These are phyloP conservation scores for Urosaurus nigricauda DNA, from an alignment of 2,797 vertebrate species.

Conservation along the genomic window DNA sequence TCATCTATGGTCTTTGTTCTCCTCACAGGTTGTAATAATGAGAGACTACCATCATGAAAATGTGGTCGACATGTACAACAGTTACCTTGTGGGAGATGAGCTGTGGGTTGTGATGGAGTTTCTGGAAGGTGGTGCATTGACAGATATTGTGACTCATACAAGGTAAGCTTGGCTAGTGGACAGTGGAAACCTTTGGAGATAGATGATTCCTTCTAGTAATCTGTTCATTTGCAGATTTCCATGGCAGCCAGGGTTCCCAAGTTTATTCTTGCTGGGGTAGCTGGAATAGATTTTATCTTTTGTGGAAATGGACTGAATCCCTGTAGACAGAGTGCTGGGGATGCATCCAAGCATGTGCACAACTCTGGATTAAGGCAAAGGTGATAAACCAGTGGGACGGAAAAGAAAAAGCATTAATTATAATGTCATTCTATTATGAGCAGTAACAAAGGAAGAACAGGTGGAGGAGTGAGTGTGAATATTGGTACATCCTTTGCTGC, in stretches of 20 bases:
- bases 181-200: background rate
- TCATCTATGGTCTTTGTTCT: background rate
- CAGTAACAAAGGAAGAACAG: background rate
- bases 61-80: constrained; percentile 93
- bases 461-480: background rate
- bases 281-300: background rate
- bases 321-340: background rate
- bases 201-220: background rate
- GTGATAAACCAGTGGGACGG: background rate
- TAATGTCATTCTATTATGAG: background rate
- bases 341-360: background rate
- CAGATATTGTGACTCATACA: constrained; percentile 90
- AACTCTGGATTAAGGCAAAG: background rate
- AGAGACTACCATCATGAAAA: constrained; percentile 92
- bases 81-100: constrained; percentile 89
- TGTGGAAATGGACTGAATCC: background rate
- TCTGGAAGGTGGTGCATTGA: constrained; percentile 90
- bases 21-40: constrained; percentile 89
- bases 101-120: constrained; percentile 94
- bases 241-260: background rate
- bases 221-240: background rate
- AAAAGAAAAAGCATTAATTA: background rate
- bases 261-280: background rate
- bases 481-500: background rate
- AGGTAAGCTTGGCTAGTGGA: constrained; percentile 77